phyloP scores from a whole-genome alignment of 1,140 invertebrate genomes.

The Lepidurus apus region DNA sequence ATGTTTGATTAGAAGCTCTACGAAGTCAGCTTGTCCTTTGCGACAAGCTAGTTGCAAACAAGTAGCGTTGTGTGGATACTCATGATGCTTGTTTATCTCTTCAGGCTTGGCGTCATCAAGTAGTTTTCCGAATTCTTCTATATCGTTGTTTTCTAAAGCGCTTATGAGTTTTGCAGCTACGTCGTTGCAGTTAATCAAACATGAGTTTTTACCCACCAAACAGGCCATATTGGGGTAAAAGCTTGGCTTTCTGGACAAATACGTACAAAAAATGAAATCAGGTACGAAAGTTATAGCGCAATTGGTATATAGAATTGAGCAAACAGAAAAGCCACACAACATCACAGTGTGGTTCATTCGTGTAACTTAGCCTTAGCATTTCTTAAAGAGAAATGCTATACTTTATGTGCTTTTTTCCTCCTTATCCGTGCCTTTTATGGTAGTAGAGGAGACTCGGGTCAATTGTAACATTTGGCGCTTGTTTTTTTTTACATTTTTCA shows the following conservation, averaged over 20 bases:
- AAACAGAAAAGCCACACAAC: neutral
- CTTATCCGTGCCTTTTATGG: neutral
- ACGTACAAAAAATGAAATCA: neutral
- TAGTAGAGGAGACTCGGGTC: neutral
- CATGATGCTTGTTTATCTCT: slow-evolving; percentile 49
- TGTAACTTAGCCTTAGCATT: neutral
- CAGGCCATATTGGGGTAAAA: neutral
- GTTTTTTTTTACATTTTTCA: too few relatives aligned
- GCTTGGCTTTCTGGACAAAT: neutral
- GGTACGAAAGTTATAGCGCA: neutral
- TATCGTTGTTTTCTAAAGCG: neutral
- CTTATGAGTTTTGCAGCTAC: neutral
- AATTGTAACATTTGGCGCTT: too few relatives aligned
- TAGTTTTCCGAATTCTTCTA: neutral
- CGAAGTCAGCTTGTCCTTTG: slow-evolving; percentile 48
- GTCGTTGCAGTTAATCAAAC: neutral
- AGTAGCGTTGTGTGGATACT: slow-evolving; percentile 48
- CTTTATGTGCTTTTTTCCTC: neutral
- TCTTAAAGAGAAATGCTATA: neutral
- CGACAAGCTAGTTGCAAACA: slow-evolving; percentile 51
- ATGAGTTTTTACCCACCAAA: neutral
- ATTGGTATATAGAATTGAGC: neutral
- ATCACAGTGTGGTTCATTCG: neutral
- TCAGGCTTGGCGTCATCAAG: neutral
- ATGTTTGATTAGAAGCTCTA: slow-evolving; percentile 39